phyloP scores from a whole-genome alignment of 2,113 vertebrate species.

The Psittacula cyanocephala region DNA sequence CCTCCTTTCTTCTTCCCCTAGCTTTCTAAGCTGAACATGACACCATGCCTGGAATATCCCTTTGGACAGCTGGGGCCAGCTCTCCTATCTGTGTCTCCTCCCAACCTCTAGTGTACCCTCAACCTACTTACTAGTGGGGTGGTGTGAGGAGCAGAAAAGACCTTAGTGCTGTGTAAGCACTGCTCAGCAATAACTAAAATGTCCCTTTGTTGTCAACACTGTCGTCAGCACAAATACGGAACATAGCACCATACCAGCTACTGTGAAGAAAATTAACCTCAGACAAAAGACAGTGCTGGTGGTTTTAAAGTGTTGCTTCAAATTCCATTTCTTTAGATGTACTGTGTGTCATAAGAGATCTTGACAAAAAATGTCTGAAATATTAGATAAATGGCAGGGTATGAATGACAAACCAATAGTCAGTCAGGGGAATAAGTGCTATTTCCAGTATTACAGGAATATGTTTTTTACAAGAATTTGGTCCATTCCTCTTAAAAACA shows the following conservation, averaged over 20 bases:
- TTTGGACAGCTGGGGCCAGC: not conserved
- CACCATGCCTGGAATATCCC: fast-evolving
- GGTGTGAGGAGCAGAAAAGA: not conserved
- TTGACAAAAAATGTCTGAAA: not conserved
- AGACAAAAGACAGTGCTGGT: not conserved
- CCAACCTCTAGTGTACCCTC: fast-evolving
- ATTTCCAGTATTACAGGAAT: not conserved
- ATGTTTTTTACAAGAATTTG: not conserved
- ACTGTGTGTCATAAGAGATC: not conserved
- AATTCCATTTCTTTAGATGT: not conserved
- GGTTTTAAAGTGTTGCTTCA: not conserved
- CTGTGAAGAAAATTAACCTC: not conserved
- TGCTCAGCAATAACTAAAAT: not conserved
- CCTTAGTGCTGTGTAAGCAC: fast-evolving
- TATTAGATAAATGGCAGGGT: not conserved
- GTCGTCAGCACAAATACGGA: not conserved
- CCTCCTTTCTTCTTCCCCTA: not conserved
- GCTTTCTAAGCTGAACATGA: not conserved
- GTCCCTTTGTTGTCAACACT: too few relatives aligned
- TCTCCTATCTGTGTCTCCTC: not conserved
- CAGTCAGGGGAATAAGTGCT: not conserved
- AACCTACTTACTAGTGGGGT: fast-evolving
- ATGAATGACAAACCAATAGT: not conserved
- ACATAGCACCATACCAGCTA: not conserved
- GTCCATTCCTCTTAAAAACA: not conserved